These are phyloP conservation scores for Cosmia trapezina DNA, from an alignment of 2,888 invertebrate species.

Conservation along the genomic window DNA sequence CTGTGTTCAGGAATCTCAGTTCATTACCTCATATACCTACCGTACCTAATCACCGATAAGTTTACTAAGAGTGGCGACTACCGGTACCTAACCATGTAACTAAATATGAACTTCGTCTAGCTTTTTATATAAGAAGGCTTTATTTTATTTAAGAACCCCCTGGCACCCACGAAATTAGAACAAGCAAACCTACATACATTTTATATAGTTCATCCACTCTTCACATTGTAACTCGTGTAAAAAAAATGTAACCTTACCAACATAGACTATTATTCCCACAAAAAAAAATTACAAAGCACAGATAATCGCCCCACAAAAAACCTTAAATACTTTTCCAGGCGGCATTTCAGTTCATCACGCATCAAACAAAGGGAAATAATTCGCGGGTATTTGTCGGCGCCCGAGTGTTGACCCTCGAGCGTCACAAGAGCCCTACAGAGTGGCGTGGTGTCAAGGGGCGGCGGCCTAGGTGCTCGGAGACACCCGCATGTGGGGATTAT, in stretches of 20 bases:
- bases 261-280: not conserved
- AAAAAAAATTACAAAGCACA: not conserved
- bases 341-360: slow-evolving; percentile 32
- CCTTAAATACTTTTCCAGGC: slow-evolving; percentile 3
- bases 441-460: slow-evolving; percentile 69
- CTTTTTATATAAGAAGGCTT: no score
- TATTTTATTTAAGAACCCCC: no score
- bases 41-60: no score
- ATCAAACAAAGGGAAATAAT: slow-evolving; percentile 60
- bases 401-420: slow-evolving; percentile 72
- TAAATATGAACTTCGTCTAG: no score
- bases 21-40: no score
- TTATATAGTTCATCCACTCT: no score
- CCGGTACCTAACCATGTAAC: no score
- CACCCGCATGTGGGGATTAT: slow-evolving; percentile 59
- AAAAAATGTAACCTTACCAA: not conserved
- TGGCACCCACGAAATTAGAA: no score
- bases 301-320: slow-evolving; percentile 1
- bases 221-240: not conserved
- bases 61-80: no score
- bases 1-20: no score
- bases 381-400: slow-evolving; percentile 56
- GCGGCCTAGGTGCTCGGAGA: slow-evolving; percentile 67
- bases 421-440: slow-evolving; percentile 65
- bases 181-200: no score